Evolutionary conservation across 2,113 vertebrate genomes (phyloP).

Genomic region (Gambusia affinis): DNA sequence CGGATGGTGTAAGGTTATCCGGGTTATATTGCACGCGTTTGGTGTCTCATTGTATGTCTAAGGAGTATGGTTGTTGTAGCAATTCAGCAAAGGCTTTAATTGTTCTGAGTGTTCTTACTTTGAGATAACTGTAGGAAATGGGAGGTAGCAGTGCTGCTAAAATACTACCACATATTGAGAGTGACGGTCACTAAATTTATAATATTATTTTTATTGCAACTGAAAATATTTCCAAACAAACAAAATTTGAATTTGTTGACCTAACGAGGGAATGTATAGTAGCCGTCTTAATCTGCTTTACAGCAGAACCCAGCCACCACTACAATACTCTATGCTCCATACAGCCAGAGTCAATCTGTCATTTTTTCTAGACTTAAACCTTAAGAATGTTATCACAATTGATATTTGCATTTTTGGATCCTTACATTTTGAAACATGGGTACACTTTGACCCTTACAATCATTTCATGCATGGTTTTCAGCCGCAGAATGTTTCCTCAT

Average conservation of each 20-base stretch:
- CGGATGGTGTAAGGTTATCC: not conserved
- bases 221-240: not conserved
- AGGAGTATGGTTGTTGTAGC: not conserved
- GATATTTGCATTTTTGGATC: not conserved
- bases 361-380: not conserved
- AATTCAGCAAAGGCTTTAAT: too few relatives aligned
- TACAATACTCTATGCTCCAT: too few relatives aligned
- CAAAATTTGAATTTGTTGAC: not conserved
- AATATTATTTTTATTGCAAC: not conserved
- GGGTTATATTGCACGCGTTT: too few relatives aligned
- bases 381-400: not conserved
- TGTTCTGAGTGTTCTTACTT: not conserved
- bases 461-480: not conserved
- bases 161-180: not conserved
- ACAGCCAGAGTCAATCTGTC: too few relatives aligned
- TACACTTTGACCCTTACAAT: not conserved
- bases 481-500: not conserved
- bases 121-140: not conserved
- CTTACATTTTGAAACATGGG: not conserved
- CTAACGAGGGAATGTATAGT: not conserved
- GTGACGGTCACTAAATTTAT: not conserved
- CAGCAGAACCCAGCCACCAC: too few relatives aligned
- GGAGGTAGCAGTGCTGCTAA: not conserved
- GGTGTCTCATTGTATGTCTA: not conserved
- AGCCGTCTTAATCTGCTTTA: not conserved